A percentile compares a stretch with the other conserved stretches of the same genome.
Conservation (phyloP, 37 sponge, comb jelly and placozoan genomes). For the Crambe crambe region DNA sequence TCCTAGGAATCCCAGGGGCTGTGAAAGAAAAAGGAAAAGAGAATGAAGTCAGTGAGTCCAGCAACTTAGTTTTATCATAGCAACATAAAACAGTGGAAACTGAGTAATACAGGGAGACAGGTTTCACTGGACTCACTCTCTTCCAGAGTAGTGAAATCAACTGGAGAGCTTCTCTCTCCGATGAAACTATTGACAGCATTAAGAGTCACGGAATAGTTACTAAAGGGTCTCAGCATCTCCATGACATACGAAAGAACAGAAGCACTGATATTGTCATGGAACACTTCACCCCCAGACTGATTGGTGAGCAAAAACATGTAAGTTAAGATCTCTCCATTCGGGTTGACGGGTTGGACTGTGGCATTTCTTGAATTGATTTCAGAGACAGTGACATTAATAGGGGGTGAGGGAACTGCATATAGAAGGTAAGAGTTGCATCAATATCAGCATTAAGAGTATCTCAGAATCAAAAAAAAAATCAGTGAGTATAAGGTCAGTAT, state of each 20-base stretch:
- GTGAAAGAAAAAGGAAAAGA: background rate
- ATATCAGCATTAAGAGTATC: too few relatives aligned
- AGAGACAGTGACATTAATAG: slow-evolving; percentile 14
- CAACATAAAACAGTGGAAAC: too few relatives aligned
- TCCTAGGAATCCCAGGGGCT: slow-evolving; percentile 16
- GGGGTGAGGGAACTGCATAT: slow-evolving; percentile 47
- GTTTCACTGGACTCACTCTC: slow-evolving; percentile 11
- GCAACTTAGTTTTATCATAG: too few relatives aligned
- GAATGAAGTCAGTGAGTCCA: too few relatives aligned
- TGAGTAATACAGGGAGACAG: too few relatives aligned
- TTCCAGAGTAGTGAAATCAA: background rate
- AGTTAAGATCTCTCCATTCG: slow-evolving; percentile 45
- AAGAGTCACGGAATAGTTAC: background rate
- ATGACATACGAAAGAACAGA: background rate
- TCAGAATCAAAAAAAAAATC: too few relatives aligned
- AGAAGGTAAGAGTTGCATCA: background rate
- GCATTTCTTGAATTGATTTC: slow-evolving; percentile 8
- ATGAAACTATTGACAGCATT: background rate
- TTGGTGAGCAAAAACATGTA: slow-evolving; percentile 24
- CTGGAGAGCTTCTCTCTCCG: background rate
- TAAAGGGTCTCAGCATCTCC: background rate
- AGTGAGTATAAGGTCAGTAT: too few relatives aligned
- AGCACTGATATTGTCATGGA: background rate
- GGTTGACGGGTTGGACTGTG: slow-evolving; percentile 24
- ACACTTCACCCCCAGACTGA: background rate